Conservation (phyloP, 2,797 vertebrate species). For the Myotis planiceps region DNA sequence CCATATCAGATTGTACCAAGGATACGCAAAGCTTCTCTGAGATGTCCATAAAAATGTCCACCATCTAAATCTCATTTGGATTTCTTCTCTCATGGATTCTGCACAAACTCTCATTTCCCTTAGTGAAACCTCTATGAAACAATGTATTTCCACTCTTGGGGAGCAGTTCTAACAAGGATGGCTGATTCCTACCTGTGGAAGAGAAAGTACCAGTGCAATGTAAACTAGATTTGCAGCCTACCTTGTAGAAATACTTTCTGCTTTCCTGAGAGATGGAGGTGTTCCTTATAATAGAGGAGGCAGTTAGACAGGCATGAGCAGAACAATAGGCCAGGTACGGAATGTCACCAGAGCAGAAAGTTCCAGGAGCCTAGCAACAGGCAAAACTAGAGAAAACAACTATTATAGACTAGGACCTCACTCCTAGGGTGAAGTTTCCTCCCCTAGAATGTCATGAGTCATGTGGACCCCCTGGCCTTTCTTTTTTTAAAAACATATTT, state of each 20-base stretch:
- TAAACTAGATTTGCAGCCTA: neutral
- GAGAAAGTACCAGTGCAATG: neutral
- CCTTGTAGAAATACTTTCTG: neutral
- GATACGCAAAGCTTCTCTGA: neutral
- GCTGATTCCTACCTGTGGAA: neutral
- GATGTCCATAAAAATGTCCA: neutral
- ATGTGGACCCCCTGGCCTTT: no score
- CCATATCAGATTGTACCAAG: neutral
- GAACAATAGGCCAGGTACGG: neutral
- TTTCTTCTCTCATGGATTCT: neutral
- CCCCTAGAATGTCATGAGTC: neutral
- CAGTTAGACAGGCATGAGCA: neutral
- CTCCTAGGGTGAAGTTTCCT: neutral
- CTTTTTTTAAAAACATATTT: no score
- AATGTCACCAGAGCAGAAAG: neutral
- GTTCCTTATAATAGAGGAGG: neutral
- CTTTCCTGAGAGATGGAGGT: neutral
- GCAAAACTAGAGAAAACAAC: neutral
- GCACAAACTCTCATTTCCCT: neutral
- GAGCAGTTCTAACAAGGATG: neutral
- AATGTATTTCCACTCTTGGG: neutral
- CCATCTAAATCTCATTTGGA: neutral
- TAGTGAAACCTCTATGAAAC: neutral
- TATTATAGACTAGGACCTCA: neutral
- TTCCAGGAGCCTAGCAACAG: neutral